Evolutionary conservation across 2,113 vertebrate genomes (phyloP).

Genomic region (Macaca nemestrina): DNA sequence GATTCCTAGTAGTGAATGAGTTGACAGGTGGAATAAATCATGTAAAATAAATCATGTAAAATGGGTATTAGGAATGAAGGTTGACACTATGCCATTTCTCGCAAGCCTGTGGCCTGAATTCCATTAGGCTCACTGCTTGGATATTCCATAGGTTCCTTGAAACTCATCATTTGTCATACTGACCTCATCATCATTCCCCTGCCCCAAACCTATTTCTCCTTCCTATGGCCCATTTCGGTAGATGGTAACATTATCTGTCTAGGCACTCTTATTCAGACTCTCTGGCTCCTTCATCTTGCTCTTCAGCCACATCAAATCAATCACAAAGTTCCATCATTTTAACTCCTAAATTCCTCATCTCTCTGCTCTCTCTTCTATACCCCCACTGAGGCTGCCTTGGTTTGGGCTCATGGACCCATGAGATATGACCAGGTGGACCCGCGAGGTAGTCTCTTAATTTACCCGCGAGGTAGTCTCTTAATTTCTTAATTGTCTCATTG

Average conservation of each 20-base stretch:
- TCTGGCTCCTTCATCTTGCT: conserved; percentile 50
- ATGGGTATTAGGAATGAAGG: conserved; percentile 41
- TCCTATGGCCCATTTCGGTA: conserved; percentile 46
- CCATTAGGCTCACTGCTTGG: conserved; percentile 64
- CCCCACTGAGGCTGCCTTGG: neutral
- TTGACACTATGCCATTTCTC: conserved; percentile 63
- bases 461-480: neutral
- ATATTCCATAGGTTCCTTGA: conserved; percentile 69
- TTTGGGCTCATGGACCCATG: neutral
- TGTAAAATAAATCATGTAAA: conserved; percentile 54
- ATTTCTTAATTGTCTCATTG: neutral
- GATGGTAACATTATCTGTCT: conserved; percentile 56
- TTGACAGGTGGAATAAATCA: conserved; percentile 33
- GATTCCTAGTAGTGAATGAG: conserved; percentile 26
- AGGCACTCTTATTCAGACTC: conserved; percentile 47
- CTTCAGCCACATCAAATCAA: conserved; percentile 54
- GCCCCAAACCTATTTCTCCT: conserved; percentile 12
- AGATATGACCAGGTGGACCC: neutral
- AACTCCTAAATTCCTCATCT: neutral
- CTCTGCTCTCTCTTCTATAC: neutral
- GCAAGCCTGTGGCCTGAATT: conserved; percentile 64
- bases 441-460: neutral
- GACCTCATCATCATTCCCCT: conserved; percentile 53
- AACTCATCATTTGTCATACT: conserved; percentile 68
- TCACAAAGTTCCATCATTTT: conserved; percentile 44